These are phyloP conservation scores for Linepithema humile DNA, from an alignment of 1,140 invertebrate species.

Conservation along the genomic window DNA sequence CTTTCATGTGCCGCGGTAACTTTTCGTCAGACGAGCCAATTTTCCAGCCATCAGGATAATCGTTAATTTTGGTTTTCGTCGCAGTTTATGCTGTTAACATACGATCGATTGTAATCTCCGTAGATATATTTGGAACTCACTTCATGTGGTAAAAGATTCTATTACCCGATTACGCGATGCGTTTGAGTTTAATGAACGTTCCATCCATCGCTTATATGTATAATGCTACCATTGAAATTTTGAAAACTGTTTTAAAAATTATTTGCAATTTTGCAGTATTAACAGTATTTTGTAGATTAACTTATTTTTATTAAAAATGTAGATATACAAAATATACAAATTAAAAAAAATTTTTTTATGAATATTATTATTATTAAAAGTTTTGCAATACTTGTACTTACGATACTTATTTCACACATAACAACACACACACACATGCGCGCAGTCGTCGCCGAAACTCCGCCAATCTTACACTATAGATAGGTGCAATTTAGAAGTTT, in stretches of 20 bases:
- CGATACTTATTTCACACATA: too few species aligned
- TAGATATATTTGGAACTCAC: conserved; percentile 19
- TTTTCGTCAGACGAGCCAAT: conserved; percentile 60
- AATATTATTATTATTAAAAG: background rate
- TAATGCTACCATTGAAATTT: background rate
- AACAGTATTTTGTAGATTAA: background rate
- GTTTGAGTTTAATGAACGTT: conserved; percentile 14
- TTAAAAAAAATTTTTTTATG: background rate
- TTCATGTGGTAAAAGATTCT: conserved; percentile 5
- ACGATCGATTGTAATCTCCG: conserved; percentile 39
- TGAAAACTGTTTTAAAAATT: background rate
- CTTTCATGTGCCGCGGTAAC: conserved; percentile 59
- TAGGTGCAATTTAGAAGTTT: conserved; percentile 31
- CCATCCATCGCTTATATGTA: background rate
- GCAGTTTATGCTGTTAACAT: conserved; percentile 50
- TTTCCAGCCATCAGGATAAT: conserved; percentile 59
- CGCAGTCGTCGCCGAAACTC: background rate
- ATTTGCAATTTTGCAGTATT: background rate
- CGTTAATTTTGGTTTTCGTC: conserved; percentile 52
- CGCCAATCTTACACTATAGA: conserved; percentile 1
- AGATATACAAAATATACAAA: background rate
- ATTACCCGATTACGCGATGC: background rate
- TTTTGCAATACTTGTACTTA: background rate
- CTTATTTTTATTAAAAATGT: conserved; percentile 12
- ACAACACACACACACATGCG: too few species aligned